Evolutionary conservation across 2,113 vertebrate genomes (phyloP).

Genomic region (Myotis davidii): DNA sequence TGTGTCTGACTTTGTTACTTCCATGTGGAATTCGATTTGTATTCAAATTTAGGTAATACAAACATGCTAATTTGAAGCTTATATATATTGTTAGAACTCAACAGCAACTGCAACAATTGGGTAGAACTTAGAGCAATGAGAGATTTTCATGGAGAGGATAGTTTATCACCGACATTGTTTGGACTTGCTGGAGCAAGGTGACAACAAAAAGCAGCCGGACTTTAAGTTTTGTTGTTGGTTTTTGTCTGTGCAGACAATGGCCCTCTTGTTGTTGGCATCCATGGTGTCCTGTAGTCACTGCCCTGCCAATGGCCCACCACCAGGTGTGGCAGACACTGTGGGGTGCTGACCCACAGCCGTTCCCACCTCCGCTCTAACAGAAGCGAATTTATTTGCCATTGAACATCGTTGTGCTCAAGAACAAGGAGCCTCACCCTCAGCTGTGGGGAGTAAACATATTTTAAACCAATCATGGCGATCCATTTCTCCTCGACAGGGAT

Average conservation of each 20-base stretch:
- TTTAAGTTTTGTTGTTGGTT: background rate
- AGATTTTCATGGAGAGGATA: background rate
- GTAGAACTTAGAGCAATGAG: background rate
- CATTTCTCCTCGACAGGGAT: background rate
- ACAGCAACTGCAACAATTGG: background rate
- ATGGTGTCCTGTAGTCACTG: accelerated
- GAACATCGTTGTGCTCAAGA: background rate
- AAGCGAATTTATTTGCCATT: background rate
- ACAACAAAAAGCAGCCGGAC: background rate
- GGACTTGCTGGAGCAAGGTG: background rate
- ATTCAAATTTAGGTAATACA: background rate
- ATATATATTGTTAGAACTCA: background rate
- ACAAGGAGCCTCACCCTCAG: background rate
- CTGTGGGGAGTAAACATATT: background rate
- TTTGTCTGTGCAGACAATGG: background rate
- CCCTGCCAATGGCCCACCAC: accelerated
- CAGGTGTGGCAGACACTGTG: background rate
- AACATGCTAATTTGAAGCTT: background rate
- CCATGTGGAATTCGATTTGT: background rate
- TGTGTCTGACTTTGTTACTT: background rate
- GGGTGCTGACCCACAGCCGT: no score
- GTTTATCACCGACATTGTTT: background rate
- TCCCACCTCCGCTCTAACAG: background rate
- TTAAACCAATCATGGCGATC: background rate
- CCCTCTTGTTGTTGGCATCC: background rate